Conservation (phyloP, 2,888 invertebrate species). For the Conops quadrifasciatus region DNA sequence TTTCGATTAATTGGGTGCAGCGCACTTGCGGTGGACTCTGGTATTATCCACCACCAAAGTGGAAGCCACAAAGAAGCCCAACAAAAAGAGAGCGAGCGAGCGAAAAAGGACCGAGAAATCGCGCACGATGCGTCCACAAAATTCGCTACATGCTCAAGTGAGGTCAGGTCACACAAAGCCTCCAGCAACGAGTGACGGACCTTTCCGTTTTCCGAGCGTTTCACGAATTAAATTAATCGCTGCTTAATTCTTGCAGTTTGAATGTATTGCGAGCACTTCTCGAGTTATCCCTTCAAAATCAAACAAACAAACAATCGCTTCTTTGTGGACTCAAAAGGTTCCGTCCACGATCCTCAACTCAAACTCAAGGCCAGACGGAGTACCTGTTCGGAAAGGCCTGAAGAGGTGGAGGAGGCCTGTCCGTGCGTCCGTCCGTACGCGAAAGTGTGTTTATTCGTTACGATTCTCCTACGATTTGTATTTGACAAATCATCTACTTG, state of each 20-base stretch:
- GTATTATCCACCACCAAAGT: not conserved
- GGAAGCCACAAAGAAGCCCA: not conserved
- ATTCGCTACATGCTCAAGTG: slow-evolving; percentile 34
- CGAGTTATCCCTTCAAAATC: slow-evolving; percentile 25
- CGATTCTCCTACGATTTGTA: slow-evolving; percentile 47
- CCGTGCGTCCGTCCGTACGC: no score
- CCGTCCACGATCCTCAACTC: not conserved
- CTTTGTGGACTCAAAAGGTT: not conserved
- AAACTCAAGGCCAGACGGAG: slow-evolving; percentile 11
- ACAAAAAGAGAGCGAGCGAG: not conserved
- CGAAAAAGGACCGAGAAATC: not conserved
- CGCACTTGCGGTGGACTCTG: not conserved
- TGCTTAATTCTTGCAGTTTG: slow-evolving; percentile 26
- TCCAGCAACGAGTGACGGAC: slow-evolving; percentile 10
- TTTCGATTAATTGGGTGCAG: slow-evolving; percentile 15
- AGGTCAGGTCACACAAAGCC: slow-evolving; percentile 1
- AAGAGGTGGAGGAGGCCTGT: no score
- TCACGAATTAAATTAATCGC: slow-evolving; percentile 30
- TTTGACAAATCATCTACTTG: slow-evolving; percentile 53
- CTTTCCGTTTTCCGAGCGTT: not conserved
- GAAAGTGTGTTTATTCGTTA: slow-evolving; percentile 57
- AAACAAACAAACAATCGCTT: slow-evolving; percentile 19
- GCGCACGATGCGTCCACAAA: not conserved
- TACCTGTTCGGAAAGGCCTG: slow-evolving; percentile 18
- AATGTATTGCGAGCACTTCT: not conserved